Conservation (phyloP, 2,113 vertebrate genomes). For the Elephantulus edwardii region DNA sequence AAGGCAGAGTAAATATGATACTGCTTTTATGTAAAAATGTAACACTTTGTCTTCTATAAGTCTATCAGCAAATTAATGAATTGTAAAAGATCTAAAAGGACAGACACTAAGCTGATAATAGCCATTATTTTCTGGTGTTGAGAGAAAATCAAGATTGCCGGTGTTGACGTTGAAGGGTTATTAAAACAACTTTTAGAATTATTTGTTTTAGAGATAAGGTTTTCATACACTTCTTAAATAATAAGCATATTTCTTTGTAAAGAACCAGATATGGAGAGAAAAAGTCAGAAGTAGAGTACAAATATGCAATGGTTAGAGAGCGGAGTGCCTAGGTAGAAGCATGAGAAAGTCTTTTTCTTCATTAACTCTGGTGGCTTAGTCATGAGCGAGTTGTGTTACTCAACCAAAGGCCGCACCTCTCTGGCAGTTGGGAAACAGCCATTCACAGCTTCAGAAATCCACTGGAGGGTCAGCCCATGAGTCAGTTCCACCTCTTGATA, state of each 20-base stretch:
- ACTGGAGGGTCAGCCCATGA: too few relatives aligned
- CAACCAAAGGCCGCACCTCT: too few relatives aligned
- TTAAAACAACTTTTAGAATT: not conserved
- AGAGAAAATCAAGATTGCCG: not conserved
- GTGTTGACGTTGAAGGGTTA: not conserved
- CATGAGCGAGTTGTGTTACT: too few relatives aligned
- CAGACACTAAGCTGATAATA: not conserved
- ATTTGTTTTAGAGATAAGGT: not conserved
- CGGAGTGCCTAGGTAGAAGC: not conserved
- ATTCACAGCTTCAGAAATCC: too few relatives aligned
- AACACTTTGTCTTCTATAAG: not conserved
- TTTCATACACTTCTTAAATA: not conserved
- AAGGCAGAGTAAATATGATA: not conserved
- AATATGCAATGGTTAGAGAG: not conserved
- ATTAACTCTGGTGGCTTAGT: not conserved
- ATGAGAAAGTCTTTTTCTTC: not conserved
- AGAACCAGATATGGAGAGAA: not conserved
- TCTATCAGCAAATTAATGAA: not conserved
- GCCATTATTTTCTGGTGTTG: not conserved
- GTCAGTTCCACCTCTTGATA: too few relatives aligned
- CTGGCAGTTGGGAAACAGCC: too few relatives aligned
- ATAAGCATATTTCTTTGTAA: not conserved
- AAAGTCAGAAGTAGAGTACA: not conserved
- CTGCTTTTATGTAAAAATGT: not conserved
- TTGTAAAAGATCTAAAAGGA: not conserved